Conservation (phyloP, 2,888 invertebrate species). For the Eledone cirrhosa region DNA sequence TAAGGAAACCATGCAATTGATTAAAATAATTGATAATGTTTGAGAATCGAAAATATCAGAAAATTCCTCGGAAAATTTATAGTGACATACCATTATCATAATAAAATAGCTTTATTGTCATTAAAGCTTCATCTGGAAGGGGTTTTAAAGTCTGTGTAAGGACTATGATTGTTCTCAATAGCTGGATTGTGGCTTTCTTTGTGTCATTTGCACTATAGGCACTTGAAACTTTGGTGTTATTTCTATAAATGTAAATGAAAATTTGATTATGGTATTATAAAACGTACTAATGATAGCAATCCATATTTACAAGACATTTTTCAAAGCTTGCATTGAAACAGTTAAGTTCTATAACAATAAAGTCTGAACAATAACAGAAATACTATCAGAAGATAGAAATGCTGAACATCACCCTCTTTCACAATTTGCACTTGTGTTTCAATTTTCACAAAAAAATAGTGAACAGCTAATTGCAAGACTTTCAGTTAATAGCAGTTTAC, state of each 20-base stretch:
- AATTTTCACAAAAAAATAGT: too few species aligned
- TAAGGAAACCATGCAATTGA: constrained; percentile 25
- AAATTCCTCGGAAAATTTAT: not conserved
- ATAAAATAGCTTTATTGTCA: constrained; percentile 68
- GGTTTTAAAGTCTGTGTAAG: constrained; percentile 64
- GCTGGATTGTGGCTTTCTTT: constrained; percentile 64
- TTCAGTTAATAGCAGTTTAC: too few species aligned
- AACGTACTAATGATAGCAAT: too few species aligned
- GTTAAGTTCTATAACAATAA: too few species aligned
- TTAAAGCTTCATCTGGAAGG: constrained; percentile 65
- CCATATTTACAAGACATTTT: too few species aligned
- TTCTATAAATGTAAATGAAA: constrained; percentile 43
- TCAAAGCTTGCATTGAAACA: too few species aligned
- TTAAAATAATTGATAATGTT: not conserved
- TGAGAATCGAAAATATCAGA: not conserved
- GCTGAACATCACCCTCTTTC: too few species aligned
- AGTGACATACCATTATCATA: constrained; percentile 64
- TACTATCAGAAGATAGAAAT: too few species aligned
- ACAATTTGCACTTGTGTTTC: too few species aligned
- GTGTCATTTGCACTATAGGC: constrained; percentile 59
- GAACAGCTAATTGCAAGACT: too few species aligned
- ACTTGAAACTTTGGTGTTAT: constrained; percentile 59
- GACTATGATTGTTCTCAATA: constrained; percentile 65
- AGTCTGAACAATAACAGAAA: too few species aligned
- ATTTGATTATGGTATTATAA: too few species aligned